Evolutionary conservation across 2,888 invertebrate genomes (phyloP).

Genomic region (Zaprionus lineosus): DNA sequence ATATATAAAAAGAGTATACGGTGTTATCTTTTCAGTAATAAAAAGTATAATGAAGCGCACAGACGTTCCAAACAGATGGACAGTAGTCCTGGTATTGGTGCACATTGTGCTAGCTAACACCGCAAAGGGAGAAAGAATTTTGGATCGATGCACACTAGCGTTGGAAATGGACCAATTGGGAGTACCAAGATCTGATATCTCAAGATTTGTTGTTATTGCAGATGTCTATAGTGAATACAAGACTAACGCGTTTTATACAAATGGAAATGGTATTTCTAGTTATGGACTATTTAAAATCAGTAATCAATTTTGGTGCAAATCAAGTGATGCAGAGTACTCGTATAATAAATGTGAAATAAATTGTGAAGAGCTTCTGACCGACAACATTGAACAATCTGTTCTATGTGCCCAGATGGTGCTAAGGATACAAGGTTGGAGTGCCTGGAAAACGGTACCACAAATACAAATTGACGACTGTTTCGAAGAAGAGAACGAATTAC

Average conservation of each 20-base stretch:
- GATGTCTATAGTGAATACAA: neutral
- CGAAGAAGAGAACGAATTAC: no score
- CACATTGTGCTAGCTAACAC: neutral
- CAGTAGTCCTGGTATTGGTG: conserved; percentile 1
- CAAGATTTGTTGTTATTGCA: conserved; percentile 17
- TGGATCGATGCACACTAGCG: conserved; percentile 25
- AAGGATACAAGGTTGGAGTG: neutral
- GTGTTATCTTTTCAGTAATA: no score
- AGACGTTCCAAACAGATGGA: no score
- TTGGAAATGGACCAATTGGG: conserved; percentile 11
- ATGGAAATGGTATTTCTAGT: rapidly evolving
- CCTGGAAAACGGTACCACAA: neutral
- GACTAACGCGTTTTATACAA: neutral
- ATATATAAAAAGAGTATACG: no score
- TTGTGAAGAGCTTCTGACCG: neutral
- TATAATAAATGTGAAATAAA: neutral
- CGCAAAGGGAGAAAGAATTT: neutral
- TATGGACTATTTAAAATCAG: conserved; percentile 27
- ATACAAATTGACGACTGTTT: conserved; percentile 14
- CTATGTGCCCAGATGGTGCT: neutral
- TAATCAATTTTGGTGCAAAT: neutral
- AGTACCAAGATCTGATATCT: neutral
- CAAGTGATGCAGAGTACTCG: neutral
- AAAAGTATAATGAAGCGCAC: no score
- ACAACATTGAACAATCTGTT: neutral